phyloP scores from a whole-genome alignment of 2,113 vertebrate species.

The Bufo bufo region DNA sequence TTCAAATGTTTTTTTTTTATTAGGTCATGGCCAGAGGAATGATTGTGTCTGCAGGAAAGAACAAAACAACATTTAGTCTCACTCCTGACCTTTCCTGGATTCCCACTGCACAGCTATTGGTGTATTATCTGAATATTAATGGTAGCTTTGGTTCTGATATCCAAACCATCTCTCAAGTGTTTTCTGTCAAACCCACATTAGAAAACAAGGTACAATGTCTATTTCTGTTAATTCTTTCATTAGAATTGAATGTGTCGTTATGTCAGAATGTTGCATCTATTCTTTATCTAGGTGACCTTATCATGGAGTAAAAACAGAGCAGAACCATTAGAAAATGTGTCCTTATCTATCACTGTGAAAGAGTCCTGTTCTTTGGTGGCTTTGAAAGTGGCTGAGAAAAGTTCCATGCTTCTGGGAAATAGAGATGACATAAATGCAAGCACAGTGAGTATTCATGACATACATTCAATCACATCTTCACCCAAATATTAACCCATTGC shows the following conservation, averaged over 20 bases:
- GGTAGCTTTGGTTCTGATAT: constrained; percentile 65
- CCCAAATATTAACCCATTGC: too few species aligned
- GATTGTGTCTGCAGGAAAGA: constrained; percentile 64
- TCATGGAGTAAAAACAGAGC: constrained; percentile 63
- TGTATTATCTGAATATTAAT: constrained; percentile 64
- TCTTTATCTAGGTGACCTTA: constrained; percentile 69
- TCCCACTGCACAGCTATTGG: constrained; percentile 67
- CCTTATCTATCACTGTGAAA: constrained; percentile 63
- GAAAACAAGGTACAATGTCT: constrained; percentile 5
- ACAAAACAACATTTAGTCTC: constrained; percentile 61
- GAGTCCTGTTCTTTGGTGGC: constrained; percentile 69
- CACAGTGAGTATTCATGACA: constrained; percentile 60
- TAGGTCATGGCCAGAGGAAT: constrained; percentile 70
- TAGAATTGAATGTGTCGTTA: background rate
- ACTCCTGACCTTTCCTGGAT: constrained; percentile 69
- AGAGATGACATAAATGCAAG: constrained; percentile 68
- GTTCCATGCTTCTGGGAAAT: constrained; percentile 27
- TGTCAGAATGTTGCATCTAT: background rate
- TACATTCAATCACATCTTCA: background rate
- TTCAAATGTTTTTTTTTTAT: background rate
- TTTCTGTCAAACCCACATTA: constrained; percentile 47
- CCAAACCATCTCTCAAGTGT: constrained; percentile 59
- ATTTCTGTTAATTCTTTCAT: background rate
- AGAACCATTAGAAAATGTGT: constrained; percentile 62
- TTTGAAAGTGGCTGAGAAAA: constrained; percentile 73